Conservation (phyloP, 1,140 invertebrate genomes). For the Diabrotica virgifera region DNA sequence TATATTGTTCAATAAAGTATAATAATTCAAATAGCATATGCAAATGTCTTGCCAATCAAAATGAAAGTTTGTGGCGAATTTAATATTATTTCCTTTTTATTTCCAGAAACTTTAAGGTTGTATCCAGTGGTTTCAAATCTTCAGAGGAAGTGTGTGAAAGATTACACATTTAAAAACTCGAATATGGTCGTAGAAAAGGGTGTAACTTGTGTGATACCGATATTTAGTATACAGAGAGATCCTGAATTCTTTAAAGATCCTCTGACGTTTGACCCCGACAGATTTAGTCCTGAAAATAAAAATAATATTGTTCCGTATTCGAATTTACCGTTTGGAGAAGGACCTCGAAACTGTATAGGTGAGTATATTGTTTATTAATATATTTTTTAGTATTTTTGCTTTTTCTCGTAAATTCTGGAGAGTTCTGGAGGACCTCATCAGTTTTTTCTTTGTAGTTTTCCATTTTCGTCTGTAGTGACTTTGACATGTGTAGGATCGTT, state of each 20-base stretch:
- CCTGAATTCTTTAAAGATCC: conserved; percentile 58
- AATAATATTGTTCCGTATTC: conserved; percentile 41
- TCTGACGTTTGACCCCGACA: conserved; percentile 60
- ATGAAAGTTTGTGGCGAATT: too few species aligned
- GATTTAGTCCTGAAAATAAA: conserved; percentile 53
- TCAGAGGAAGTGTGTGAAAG: conserved; percentile 47
- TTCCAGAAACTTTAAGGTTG: conserved; percentile 36
- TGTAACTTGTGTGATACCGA: conserved; percentile 58
- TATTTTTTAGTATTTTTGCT: not conserved
- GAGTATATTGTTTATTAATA: conserved; percentile 25
- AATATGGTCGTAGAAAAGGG: conserved; percentile 60
- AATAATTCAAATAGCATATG: too few species aligned
- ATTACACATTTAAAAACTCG: conserved; percentile 55
- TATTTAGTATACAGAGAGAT: conserved; percentile 62
- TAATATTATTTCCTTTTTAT: too few species aligned
- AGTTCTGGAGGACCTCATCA: too few species aligned
- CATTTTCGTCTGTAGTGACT: too few species aligned
- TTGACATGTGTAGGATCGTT: too few species aligned
- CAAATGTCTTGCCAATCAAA: too few species aligned
- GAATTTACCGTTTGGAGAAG: conserved; percentile 60
- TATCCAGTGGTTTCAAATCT: conserved; percentile 43
- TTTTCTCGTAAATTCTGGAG: not conserved
- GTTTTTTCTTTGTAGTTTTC: not conserved
- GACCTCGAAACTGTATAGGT: conserved; percentile 59
- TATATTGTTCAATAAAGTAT: too few species aligned